phyloP scores from a whole-genome alignment of 2,888 invertebrate genomes.

The Atherix ibis region DNA sequence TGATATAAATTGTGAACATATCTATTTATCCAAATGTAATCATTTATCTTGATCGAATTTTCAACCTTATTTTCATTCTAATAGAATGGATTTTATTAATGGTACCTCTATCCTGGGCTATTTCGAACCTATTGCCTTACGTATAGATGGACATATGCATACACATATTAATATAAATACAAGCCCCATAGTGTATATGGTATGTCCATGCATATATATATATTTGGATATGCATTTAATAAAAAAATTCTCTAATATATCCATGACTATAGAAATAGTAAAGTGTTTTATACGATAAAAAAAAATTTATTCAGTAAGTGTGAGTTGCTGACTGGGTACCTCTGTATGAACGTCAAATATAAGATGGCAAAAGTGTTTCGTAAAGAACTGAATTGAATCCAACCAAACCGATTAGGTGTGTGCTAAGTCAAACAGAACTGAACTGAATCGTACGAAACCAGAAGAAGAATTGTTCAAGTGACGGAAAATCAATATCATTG shows the following conservation, averaged over 20 bases:
- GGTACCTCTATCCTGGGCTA: not conserved
- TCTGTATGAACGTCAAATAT: no score
- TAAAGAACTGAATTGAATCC: not conserved
- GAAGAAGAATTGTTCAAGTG: constrained; percentile 5
- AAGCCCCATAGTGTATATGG: not conserved
- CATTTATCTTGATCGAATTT: constrained; percentile 10
- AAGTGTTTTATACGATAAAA: no score
- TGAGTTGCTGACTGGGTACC: no score
- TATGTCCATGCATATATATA: not conserved
- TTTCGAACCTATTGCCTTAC: not conserved
- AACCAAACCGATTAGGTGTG: not conserved
- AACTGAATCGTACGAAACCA: not conserved
- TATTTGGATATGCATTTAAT: no score
- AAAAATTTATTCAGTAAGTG: no score
- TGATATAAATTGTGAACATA: constrained; percentile 10
- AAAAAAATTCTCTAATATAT: no score
- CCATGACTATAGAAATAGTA: no score
- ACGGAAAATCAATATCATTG: constrained; percentile 10
- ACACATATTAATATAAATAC: not conserved
- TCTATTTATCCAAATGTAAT: constrained; percentile 10
- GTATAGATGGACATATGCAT: not conserved
- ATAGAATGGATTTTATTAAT: not conserved
- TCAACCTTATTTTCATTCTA: constrained; percentile 4
- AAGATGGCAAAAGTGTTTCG: no score
- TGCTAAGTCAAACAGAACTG: not conserved